Conservation (phyloP, 2,797 vertebrate species). For the Eospalax fontanierii region DNA sequence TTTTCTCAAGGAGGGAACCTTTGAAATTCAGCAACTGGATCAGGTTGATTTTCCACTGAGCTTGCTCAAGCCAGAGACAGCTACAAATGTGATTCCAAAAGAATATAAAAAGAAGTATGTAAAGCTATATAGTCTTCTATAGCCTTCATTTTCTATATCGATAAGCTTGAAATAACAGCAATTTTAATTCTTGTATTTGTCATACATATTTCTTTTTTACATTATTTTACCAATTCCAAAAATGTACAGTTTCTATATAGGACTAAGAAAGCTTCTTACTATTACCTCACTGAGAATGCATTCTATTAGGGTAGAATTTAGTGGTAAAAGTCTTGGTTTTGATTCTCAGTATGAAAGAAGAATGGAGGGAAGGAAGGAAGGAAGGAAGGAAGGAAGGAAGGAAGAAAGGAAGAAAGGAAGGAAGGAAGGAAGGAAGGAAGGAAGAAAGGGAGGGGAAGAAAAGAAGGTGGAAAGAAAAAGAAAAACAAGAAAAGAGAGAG, state of each 20-base stretch:
- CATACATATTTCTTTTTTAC: not conserved
- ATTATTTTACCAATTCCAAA: slow-evolving; percentile 9
- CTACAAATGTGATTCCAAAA: not conserved
- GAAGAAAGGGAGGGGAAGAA: too few species aligned
- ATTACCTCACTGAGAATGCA: not conserved
- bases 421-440: not conserved
- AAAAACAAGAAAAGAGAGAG: too few species aligned
- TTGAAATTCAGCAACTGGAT: not conserved
- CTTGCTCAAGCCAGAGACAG: not conserved
- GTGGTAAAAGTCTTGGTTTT: not conserved
- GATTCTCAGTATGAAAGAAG: too few species aligned
- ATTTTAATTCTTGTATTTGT: not conserved
- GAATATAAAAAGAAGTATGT: too few species aligned
- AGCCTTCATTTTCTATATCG: not conserved
- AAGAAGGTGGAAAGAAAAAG: too few species aligned
- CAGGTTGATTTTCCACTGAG: not conserved
- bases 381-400: too few species aligned
- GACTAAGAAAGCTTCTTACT: not conserved
- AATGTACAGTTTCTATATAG: not conserved
- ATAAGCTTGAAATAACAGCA: not conserved
- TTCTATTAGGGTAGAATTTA: not conserved
- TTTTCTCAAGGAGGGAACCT: not conserved
- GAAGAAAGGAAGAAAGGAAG: not conserved
- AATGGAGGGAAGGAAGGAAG: not conserved
- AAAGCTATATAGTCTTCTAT: not conserved